phyloP scores from a whole-genome alignment of 2,113 vertebrate species.

The Nothocercus nigrocapillus region DNA sequence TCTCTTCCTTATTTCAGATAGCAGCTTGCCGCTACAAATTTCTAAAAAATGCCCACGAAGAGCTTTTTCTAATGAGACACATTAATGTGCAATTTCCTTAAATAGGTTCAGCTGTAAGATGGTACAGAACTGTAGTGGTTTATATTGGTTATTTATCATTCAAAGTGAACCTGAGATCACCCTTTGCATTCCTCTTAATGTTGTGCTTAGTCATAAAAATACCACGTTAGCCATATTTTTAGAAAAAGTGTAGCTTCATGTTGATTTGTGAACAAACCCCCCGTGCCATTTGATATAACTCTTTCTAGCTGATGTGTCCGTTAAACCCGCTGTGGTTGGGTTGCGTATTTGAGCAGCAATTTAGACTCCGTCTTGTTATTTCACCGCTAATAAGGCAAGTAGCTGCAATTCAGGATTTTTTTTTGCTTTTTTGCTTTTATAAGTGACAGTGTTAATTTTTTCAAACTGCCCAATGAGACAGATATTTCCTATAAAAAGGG shows the following conservation, averaged over 20 bases:
- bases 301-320: not conserved
- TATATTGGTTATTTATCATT: not conserved
- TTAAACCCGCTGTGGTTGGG: not conserved
- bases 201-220: not conserved
- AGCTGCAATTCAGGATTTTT: not conserved
- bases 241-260: not conserved
- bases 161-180: not conserved
- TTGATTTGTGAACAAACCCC: not conserved
- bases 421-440: not conserved
- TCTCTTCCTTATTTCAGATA: not conserved
- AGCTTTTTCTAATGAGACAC: not conserved
- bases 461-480: fast-evolving
- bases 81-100: not conserved
- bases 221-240: not conserved
- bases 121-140: not conserved
- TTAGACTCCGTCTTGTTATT: not conserved
- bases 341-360: fast-evolving
- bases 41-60: not conserved
- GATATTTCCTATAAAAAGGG: not conserved
- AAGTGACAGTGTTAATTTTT: not conserved
- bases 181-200: not conserved
- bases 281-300: not conserved
- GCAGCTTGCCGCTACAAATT: not conserved
- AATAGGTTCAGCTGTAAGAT: not conserved
- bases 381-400: not conserved